Conservation (phyloP, 2,113 vertebrate genomes). For the Mormoops blainvillei region DNA sequence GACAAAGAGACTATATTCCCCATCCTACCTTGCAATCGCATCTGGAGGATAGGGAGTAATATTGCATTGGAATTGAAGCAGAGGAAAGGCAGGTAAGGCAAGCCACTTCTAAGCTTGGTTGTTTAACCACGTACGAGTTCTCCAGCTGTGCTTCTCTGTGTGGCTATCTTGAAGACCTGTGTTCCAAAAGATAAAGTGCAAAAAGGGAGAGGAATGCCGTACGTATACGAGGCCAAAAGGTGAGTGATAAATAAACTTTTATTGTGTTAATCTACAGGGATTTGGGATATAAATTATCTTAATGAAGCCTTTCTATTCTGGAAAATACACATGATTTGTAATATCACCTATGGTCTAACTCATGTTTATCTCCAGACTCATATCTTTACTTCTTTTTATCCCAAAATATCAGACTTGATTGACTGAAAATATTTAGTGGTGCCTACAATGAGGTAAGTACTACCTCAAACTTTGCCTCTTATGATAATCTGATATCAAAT, state of each 20-base stretch:
- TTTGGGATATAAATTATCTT: neutral
- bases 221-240: neutral
- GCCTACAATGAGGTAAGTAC: neutral
- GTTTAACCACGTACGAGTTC: accelerated
- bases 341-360: neutral
- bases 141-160: neutral
- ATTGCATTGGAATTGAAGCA: accelerated
- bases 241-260: neutral
- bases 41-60: neutral
- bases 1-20: neutral
- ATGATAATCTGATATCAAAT: neutral
- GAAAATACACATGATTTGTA: neutral
- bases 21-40: neutral
- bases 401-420: neutral
- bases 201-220: neutral
- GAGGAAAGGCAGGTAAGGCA: neutral
- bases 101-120: neutral
- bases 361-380: neutral
- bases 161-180: neutral
- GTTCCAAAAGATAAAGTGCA: neutral
- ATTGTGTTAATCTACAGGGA: neutral
- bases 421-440: neutral
- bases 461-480: neutral
- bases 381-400: neutral
- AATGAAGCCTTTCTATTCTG: neutral